These are phyloP conservation scores for Littorina saxatilis DNA, from an alignment of 1,140 invertebrate genomes.

Conservation along the genomic window DNA sequence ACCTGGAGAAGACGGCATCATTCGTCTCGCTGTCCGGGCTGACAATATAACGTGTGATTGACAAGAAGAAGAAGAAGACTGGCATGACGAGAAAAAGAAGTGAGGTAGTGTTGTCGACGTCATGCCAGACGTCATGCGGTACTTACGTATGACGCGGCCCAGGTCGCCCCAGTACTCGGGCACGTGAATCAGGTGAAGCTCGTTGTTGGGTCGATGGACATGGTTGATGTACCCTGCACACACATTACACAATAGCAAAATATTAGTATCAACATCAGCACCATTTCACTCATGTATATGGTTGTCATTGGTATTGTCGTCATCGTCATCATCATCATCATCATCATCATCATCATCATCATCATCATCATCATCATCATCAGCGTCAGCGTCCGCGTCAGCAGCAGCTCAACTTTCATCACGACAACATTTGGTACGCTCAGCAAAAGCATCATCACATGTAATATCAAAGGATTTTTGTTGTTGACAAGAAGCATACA, in stretches of 20 bases:
- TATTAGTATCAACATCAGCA: background rate
- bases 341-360: conserved; percentile 1
- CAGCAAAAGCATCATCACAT: background rate
- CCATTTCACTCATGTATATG: background rate
- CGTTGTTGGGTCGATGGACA: conserved; percentile 37
- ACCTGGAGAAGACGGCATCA: too few species aligned
- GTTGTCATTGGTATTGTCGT: background rate
- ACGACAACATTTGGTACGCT: background rate
- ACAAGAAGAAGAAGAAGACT: too few species aligned
- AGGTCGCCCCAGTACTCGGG: conserved; percentile 42
- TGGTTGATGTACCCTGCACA: conserved; percentile 45
- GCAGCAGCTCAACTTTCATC: background rate
- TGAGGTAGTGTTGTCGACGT: too few species aligned
- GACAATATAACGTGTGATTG: too few species aligned
- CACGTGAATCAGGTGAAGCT: conserved; percentile 42
- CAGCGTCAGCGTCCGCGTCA: too few species aligned
- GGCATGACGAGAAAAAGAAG: too few species aligned
- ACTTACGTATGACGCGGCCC: conserved; percentile 35
- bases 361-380: too few species aligned
- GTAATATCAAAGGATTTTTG: too few species aligned
- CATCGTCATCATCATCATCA: background rate
- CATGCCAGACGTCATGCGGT: background rate
- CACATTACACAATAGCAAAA: background rate
- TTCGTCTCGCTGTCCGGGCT: too few species aligned
- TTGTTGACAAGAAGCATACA: too few species aligned